A percentile compares a stretch with the other conserved stretches of the same genome.
Conservation (phyloP, 2,113 vertebrate genomes). For the Cromileptes altivelis region DNA sequence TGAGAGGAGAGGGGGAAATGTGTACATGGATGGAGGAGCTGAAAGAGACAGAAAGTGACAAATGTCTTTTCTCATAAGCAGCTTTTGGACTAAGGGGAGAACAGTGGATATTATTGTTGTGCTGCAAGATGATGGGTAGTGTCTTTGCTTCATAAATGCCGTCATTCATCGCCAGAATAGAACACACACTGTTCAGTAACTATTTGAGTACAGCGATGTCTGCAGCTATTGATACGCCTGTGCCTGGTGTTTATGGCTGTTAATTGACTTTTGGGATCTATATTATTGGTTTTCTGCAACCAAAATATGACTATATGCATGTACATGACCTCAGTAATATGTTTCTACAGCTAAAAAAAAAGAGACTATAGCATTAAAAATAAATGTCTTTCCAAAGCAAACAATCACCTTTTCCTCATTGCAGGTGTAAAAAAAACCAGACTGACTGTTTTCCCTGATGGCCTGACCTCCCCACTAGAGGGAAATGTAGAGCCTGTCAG, state of each 20-base stretch:
- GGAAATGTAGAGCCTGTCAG: slow-evolving; percentile 37
- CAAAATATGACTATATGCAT: not conserved
- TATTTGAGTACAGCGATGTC: slow-evolving; percentile 34
- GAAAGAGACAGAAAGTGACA: slow-evolving; percentile 22
- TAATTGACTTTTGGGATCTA: not conserved
- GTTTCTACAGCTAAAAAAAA: not conserved
- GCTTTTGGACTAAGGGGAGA: slow-evolving; percentile 42
- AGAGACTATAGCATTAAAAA: not conserved
- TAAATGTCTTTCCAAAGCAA: not conserved
- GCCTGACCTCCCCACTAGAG: slow-evolving; percentile 47
- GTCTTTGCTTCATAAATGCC: slow-evolving; percentile 69
- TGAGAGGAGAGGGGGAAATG: slow-evolving; percentile 13
- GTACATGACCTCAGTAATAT: not conserved
- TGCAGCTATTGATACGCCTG: not conserved
- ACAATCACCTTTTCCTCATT: not conserved
- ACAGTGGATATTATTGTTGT: slow-evolving; percentile 77
- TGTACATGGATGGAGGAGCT: slow-evolving; percentile 4
- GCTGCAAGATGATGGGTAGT: slow-evolving; percentile 48
- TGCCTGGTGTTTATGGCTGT: slow-evolving; percentile 8
- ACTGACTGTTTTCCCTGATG: not conserved
- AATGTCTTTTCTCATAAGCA: slow-evolving; percentile 28
- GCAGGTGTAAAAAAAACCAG: not conserved
- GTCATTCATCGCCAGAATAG: slow-evolving; percentile 73
- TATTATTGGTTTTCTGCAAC: not conserved
- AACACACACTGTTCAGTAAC: slow-evolving; percentile 59